Percentiles rank a stretch among this genome's conserved stretches.
Conservation (phyloP, 2,797 vertebrate species). For the Pangasius sanitwongsei region DNA sequence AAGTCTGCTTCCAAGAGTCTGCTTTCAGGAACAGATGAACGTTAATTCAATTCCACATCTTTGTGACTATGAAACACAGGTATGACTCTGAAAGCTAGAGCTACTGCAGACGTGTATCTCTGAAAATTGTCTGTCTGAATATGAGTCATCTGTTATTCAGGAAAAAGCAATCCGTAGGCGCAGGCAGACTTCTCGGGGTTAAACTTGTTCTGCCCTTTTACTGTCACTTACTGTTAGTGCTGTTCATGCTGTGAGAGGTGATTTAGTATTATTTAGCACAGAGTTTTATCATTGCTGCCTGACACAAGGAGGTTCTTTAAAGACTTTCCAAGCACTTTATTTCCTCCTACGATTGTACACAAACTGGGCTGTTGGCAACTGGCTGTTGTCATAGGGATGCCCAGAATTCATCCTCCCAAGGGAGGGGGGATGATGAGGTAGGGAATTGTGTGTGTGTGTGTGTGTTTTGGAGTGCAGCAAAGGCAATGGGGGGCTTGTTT, state of each 20-base stretch:
- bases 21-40: conserved; percentile 45
- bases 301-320: conserved; percentile 15
- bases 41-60: conserved; percentile 27
- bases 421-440: conserved; percentile 25
- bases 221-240: background rate
- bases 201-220: conserved; percentile 10
- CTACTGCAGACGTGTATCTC: background rate
- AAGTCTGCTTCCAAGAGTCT: conserved; percentile 42
- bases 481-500: conserved; percentile 44
- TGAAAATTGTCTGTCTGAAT: background rate
- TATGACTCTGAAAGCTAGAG: background rate
- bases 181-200: background rate
- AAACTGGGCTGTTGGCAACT: conserved; percentile 46
- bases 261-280: background rate
- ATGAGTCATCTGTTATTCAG: conserved; percentile 18
- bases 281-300: background rate
- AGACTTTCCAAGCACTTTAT: conserved; percentile 41
- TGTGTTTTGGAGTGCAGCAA: conserved; percentile 18
- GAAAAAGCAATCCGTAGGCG: conserved; percentile 12
- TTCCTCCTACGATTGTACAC: conserved; percentile 55
- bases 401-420: conserved; percentile 57
- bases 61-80: conserved; percentile 18
- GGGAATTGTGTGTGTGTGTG: conserved; percentile 23
- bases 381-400: conserved; percentile 65
- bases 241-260: background rate